Evolutionary conservation across 1,140 invertebrate species (phyloP).

Genomic region (Phymorhynchus buccinoides): DNA sequence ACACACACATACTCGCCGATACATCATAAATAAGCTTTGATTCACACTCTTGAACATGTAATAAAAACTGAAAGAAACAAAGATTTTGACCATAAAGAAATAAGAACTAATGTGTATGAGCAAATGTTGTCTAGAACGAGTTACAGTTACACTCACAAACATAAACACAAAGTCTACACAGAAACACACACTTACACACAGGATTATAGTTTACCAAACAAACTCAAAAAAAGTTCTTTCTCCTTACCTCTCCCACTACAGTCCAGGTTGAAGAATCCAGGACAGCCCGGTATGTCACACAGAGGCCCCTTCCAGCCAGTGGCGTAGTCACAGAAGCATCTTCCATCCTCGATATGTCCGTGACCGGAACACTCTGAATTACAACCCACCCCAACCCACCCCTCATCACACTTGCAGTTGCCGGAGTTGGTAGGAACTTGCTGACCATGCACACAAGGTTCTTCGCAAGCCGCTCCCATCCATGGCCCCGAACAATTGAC

Average conservation of each 20-base stretch:
- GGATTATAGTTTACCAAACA: background rate
- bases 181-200: no score
- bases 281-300: conserved; percentile 66
- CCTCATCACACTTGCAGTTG: conserved; percentile 60
- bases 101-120: no score
- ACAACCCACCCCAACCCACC: conserved; percentile 64
- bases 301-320: conserved; percentile 63
- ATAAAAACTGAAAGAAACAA: no score
- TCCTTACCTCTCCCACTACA: conserved; percentile 63
- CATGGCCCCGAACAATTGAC: conserved; percentile 56
- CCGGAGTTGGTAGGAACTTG: conserved; percentile 56
- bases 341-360: conserved; percentile 53
- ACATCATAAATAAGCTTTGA: background rate
- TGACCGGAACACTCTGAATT: conserved; percentile 64
- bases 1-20: background rate
- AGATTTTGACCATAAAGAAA: no score
- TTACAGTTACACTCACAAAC: no score
- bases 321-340: conserved; percentile 60
- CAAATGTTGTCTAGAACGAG: no score
- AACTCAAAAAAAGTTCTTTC: background rate
- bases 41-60: no score
- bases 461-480: conserved; percentile 64
- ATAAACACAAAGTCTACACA: no score
- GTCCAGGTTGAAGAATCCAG: conserved; percentile 58
- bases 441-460: conserved; percentile 61